These are phyloP conservation scores for Eupithecia abbreviata DNA, from an alignment of 2,888 invertebrate genomes.

Conservation along the genomic window DNA sequence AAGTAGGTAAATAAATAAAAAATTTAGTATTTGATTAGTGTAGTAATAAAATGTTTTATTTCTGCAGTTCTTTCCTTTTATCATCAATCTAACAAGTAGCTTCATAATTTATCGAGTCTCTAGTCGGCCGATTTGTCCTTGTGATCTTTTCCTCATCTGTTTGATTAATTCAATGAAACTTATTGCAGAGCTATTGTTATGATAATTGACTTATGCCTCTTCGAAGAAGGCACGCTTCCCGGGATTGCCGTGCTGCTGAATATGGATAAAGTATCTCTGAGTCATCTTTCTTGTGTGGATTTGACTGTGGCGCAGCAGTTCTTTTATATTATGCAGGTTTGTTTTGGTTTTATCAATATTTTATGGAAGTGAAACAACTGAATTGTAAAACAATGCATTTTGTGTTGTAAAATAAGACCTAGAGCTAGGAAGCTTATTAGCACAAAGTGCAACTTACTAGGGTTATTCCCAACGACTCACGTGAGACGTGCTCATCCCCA, in stretches of 20 bases:
- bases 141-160: slow-evolving; percentile 8
- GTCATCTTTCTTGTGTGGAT: slow-evolving; percentile 86
- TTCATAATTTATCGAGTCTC: background rate
- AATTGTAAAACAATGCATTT: background rate
- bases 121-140: background rate
- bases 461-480: too few relatives aligned
- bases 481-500: too few relatives aligned
- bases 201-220: slow-evolving; percentile 69
- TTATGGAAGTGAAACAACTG: background rate
- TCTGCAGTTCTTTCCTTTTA: background rate
- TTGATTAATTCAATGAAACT: slow-evolving; percentile 5
- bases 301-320: slow-evolving; percentile 87
- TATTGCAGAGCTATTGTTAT: slow-evolving; percentile 63
- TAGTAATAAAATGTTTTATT: background rate
- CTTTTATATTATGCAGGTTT: slow-evolving; percentile 86
- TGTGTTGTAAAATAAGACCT: too few relatives aligned
- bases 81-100: background rate
- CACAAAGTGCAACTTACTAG: background rate
- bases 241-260: slow-evolving; percentile 87
- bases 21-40: background rate
- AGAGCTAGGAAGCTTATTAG: background rate
- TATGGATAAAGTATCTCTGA: slow-evolving; percentile 85
- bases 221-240: slow-evolving; percentile 81
- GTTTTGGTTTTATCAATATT: background rate
- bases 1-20: too few relatives aligned